Base-by-base conservation (phyloP, 2,797 vertebrate genomes). In the Betta splendens region DNA sequence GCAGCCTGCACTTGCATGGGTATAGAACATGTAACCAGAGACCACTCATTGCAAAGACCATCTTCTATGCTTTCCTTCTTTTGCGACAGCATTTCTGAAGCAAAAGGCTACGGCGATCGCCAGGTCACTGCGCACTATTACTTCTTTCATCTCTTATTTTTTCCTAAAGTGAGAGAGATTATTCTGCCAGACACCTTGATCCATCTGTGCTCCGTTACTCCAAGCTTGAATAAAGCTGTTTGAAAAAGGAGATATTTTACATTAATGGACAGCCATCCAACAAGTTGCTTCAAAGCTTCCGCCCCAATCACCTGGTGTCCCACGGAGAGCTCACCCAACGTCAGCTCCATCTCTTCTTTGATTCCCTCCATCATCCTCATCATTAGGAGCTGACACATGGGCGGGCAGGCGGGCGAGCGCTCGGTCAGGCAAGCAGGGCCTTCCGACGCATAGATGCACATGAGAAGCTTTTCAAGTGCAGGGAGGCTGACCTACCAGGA, bases 241-340 rank as follows among this genome's bases (percentile, higher is more conserved):
- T 91, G 91, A 92, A 91, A n/a, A 87, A 72, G 56, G 58, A 85
- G 79, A 87, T 88, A 88, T 92, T 91, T 92, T 91, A 92, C 90
- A 92, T 93, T 91, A 93, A 92, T 91, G 78, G 89, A 91, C 85
- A 83, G 85, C 86, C 82, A 81, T 91, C 91, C 91, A 89, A 92
- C 89, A 89, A 89, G 90, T 91, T 89, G 84, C 89, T 90, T 92
- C 91, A 93, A 92, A 92, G 90, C 81, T 77, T 64, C 71, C 83
- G 85, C 85, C 81, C 84, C 88, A 89, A 90, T 90, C 89, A 88
- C 87, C 88, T 78, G 74, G 86, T 77, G 80, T 89, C 92, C 92
- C 83, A 90, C 45, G 66, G 90, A 87, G 90, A 68, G 69, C 79
- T 65, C 37, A 39, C 81, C 74, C 64, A 45, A 86, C 77, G 63